These are phyloP conservation scores for Ryuthela nishihirai DNA, from an alignment of 2,888 invertebrate genomes.

Conservation along the genomic window DNA sequence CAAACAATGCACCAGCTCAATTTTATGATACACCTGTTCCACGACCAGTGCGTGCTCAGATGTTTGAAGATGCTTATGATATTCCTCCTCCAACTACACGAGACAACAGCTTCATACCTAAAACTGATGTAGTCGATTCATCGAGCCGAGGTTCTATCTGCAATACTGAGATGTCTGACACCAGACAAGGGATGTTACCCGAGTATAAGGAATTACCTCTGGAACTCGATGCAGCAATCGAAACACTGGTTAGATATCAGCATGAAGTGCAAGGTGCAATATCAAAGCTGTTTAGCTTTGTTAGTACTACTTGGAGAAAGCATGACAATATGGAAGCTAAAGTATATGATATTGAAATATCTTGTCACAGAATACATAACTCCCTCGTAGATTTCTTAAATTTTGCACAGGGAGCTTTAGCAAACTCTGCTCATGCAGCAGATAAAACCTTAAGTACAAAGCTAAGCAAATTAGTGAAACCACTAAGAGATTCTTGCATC, in stretches of 20 bases:
- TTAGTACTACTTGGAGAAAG: constrained; percentile 68
- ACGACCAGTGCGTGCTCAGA: constrained; percentile 22
- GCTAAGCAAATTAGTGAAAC: constrained; percentile 72
- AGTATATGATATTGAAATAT: constrained; percentile 76
- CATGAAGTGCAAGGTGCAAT: constrained; percentile 77
- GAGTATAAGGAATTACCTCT: constrained; percentile 58
- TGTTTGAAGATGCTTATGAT: constrained; percentile 48
- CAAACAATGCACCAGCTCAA: constrained; percentile 45
- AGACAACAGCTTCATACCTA: constrained; percentile 44
- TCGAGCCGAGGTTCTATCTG: constrained; percentile 1
- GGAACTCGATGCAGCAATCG: constrained; percentile 70
- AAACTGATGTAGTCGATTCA: constrained; percentile 21
- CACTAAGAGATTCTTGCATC: constrained; percentile 72
- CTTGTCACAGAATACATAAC: constrained; percentile 70
- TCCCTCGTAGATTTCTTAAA: constrained; percentile 81
- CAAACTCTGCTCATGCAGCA: constrained; percentile 65
- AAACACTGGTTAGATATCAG: constrained; percentile 68
- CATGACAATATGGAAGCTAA: constrained; percentile 72
- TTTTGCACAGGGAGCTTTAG: constrained; percentile 81
- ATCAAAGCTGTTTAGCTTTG: constrained; percentile 70
- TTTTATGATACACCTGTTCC: constrained; percentile 36
- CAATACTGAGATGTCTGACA: constrained; percentile 2
- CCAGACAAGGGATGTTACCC: constrained; percentile 7
- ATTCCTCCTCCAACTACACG: constrained; percentile 53
- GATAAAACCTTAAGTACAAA: constrained; percentile 72